phyloP scores from a whole-genome alignment of 2,888 invertebrate species.

The Cyclophora punctaria region DNA sequence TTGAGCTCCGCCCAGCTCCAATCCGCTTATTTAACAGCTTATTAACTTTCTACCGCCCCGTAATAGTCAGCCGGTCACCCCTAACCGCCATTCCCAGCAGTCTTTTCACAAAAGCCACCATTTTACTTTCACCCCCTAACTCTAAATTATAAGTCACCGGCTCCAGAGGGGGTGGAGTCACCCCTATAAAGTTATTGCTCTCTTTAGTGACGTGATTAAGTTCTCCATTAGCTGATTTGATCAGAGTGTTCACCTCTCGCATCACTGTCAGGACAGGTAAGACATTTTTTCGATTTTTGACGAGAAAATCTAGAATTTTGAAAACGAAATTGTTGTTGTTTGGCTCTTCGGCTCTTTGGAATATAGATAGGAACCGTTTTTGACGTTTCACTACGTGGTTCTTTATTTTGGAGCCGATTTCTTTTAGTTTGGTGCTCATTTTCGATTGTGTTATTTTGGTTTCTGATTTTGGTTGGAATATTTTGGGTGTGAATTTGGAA shows the following conservation, averaged over 20 bases:
- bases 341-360: constrained; percentile 23
- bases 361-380: constrained; percentile 42
- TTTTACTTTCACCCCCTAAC: constrained; percentile 35
- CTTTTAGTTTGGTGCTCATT: constrained; percentile 1
- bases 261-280: constrained; percentile 48
- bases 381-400: constrained; percentile 25
- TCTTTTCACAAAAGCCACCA: constrained; percentile 38
- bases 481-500: not conserved
- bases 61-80: constrained; percentile 42
- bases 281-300: constrained; percentile 36
- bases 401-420: constrained; percentile 2
- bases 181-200: constrained; percentile 46
- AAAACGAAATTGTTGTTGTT: constrained; percentile 40
- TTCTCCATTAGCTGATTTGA: constrained; percentile 46
- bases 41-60: constrained; percentile 22
- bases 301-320: constrained; percentile 40
- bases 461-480: not conserved
- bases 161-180: constrained; percentile 23
- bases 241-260: constrained; percentile 50
- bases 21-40: not conserved
- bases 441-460: not conserved
- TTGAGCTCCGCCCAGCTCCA: not conserved
- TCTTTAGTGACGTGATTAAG: constrained; percentile 44
- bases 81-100: constrained; percentile 38
- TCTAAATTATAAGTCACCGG: constrained; percentile 41